A percentile compares a stretch with the other conserved stretches of the same genome.
Conservation (phyloP, 2,888 invertebrate genomes). For the Carabus problematicus region DNA sequence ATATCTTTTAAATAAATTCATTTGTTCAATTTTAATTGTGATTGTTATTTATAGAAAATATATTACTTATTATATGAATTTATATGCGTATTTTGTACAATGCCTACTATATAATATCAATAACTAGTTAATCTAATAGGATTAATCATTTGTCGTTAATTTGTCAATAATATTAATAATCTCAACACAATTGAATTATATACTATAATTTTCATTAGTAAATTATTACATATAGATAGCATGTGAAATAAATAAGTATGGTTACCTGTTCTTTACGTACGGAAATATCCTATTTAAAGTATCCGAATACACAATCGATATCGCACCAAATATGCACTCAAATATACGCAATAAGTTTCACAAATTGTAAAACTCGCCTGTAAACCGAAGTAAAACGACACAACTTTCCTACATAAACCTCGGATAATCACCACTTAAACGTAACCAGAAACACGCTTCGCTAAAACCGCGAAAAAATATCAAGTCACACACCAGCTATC, state of each 20-base stretch:
- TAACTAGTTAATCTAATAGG: too few relatives aligned
- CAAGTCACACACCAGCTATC: slow-evolving; percentile 30
- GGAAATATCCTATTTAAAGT: slow-evolving; percentile 2
- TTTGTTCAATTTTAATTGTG: too few relatives aligned
- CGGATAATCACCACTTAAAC: slow-evolving; percentile 35
- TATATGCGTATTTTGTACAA: too few relatives aligned
- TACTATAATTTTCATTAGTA: too few relatives aligned
- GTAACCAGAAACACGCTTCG: slow-evolving; percentile 25
- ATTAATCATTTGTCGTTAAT: too few relatives aligned
- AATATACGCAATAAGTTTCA: slow-evolving; percentile 24
- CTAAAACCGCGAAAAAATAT: slow-evolving; percentile 40
- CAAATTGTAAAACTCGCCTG: slow-evolving; percentile 17
- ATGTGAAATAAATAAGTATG: too few relatives aligned
- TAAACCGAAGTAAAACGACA: slow-evolving; percentile 23
- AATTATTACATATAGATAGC: not conserved
- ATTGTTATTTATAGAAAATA: too few relatives aligned
- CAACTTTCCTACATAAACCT: slow-evolving; percentile 25
- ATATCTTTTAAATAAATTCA: too few relatives aligned
- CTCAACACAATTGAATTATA: too few relatives aligned
- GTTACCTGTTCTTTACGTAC: slow-evolving; percentile 4
- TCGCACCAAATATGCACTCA: slow-evolving; percentile 28
- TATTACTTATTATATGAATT: too few relatives aligned
- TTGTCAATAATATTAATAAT: too few relatives aligned
- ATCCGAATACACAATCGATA: not conserved
- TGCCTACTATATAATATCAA: too few relatives aligned